These are phyloP conservation scores for Dryobota labecula DNA, from an alignment of 2,888 invertebrate genomes.

Conservation along the genomic window DNA sequence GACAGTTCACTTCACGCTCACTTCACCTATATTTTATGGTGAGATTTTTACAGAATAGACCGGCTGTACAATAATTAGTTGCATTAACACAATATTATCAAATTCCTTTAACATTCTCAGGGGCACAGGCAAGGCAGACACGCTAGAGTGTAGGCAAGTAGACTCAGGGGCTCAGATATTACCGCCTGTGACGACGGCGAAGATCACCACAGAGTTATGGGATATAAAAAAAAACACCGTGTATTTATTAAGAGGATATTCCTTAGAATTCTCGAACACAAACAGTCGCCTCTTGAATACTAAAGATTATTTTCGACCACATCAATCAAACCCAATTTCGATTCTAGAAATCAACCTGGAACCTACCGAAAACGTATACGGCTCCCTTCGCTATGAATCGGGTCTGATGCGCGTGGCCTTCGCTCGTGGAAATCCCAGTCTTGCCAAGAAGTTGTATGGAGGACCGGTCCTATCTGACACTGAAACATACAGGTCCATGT, in stretches of 20 bases:
- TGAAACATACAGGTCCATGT: constrained; percentile 83
- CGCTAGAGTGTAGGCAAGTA: constrained; percentile 84
- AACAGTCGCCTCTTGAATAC: background rate
- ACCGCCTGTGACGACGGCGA: constrained; percentile 93
- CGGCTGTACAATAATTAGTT: no score
- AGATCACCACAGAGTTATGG: constrained; percentile 92
- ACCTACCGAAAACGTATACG: constrained; percentile 92
- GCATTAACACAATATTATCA: background rate
- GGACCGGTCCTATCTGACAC: constrained; percentile 82
- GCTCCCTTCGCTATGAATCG: constrained; percentile 90
- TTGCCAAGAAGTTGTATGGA: constrained; percentile 80
- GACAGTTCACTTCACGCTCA: no score
- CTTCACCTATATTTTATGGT: no score
- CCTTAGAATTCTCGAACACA: background rate
- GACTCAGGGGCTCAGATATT: constrained; percentile 91
- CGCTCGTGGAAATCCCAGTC: constrained; percentile 91
- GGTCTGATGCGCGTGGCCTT: constrained; percentile 94
- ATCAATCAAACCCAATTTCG: background rate
- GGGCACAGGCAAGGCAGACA: constrained; percentile 86
- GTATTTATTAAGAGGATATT: background rate
- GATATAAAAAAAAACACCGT: no score
- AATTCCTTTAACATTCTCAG: constrained; percentile 69
- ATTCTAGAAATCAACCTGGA: constrained; percentile 92
- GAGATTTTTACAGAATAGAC: no score
- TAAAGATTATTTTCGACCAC: background rate